Percentiles rank a stretch among this genome's conserved stretches.
Conservation (phyloP, 2,888 invertebrate genomes). For the Fragum whitleyi region DNA sequence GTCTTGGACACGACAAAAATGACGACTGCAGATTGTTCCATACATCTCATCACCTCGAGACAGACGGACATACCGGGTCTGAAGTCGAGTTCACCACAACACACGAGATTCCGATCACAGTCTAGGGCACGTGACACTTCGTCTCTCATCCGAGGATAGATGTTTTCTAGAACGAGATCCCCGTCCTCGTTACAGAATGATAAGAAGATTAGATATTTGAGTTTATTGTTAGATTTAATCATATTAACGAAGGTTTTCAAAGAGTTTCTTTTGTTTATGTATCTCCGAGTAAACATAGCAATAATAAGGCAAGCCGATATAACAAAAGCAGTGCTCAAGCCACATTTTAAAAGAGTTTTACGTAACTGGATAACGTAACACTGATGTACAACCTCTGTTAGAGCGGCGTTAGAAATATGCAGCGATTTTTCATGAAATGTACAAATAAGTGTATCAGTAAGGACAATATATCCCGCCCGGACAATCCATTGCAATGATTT, state of each 20-base stretch:
- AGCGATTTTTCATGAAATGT: conserved; percentile 5
- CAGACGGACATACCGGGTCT: conserved; percentile 23
- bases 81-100: conserved; percentile 26
- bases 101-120: conserved; percentile 20
- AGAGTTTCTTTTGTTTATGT: not conserved
- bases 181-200: conserved; percentile 37
- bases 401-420: not conserved
- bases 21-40: conserved; percentile 31
- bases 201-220: conserved; percentile 21
- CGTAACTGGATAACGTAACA: not conserved
- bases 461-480: not conserved
- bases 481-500: conserved; percentile 17
- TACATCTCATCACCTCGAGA: conserved; percentile 34
- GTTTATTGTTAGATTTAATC: not conserved
- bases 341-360: not conserved
- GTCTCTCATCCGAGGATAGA: conserved; percentile 22
- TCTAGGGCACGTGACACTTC: not conserved
- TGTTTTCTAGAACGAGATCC: conserved; percentile 25
- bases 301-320: not conserved
- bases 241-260: not conserved
- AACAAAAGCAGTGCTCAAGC: not conserved
- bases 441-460: not conserved
- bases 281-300: not conserved
- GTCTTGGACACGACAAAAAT: conserved; percentile 32
- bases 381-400: not conserved